Evolutionary conservation across 2,797 vertebrate species (phyloP), one percentile per base, ranked within the genome.

Genomic region (Eurystomus glaucurus): DNA sequence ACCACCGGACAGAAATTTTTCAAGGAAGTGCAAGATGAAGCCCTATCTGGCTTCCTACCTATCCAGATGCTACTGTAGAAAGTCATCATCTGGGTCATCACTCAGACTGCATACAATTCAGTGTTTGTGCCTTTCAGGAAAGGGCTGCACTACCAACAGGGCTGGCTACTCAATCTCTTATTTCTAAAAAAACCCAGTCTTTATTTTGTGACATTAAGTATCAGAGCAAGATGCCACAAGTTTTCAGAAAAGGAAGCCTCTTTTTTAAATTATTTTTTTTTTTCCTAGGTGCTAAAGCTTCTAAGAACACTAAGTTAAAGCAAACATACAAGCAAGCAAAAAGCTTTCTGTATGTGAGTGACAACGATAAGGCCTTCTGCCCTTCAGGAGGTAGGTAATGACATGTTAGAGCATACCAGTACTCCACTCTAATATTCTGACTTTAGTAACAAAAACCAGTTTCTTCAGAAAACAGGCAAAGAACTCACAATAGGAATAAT

Each of bases 161-260:
- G 8, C 20, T 31, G 16, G 22, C 11, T 69, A 21, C 3, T 11
- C 3, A 60, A 6, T 21, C 21, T 33, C 14, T 6, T 5, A 26
- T 33, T 61, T 45, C 71, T 74, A 51, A n/a, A 71, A 48, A 55
- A 52, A 35, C 7, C 7, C 35, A 11, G 2, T 37, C 3, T 41
- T 29, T 48, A 46, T 37, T 85, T 69, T 83, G 7, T 88, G 35
- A 33, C 15, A 13, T 22, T 25, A 33, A 1, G 1, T 55, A 20
- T 33, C 54, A 77, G 14, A 83, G 7, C 0, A 0, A 2, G 6
- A 51, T 54, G 4, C 2, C 6, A 9, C 3, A 66, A 37, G 0
- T n/a, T 80, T 84, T 50, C 21, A 72, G 23, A 35, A 70, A 57
- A 80, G 10, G 1, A 46, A n/a, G 2, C 0, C 0, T 35, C 8